Conservation (phyloP, 30 jellyfish, hydroid and myxozoan genomes). For the Nemopilema nomurai region DNA sequence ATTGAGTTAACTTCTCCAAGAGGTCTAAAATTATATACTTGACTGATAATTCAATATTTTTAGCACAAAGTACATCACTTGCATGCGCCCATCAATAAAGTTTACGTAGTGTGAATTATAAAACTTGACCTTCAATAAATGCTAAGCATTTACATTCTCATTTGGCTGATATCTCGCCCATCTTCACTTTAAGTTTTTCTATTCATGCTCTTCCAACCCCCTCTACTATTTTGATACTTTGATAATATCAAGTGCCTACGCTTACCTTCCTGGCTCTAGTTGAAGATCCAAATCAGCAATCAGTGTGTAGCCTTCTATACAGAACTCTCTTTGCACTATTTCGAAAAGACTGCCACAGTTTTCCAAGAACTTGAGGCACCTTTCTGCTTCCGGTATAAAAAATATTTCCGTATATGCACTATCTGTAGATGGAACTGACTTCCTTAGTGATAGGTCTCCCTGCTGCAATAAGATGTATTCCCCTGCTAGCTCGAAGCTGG, state of each 20-base stretch:
- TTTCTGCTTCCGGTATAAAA: constrained; percentile 31
- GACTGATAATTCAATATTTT: no score
- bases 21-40: no score
- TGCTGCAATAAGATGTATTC: constrained; percentile 59
- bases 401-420: not conserved
- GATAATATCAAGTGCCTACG: not conserved
- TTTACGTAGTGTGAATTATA: no score
- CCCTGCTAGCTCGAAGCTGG: constrained; percentile 82
- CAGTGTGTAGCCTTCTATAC: constrained; percentile 52
- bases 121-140: no score
- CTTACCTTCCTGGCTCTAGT: constrained; percentile 51
- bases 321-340: constrained; percentile 19
- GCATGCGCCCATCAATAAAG: no score
- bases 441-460: not conserved
- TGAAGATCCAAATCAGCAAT: constrained; percentile 53
- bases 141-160: no score
- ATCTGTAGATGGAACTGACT: not conserved
- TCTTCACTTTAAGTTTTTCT: no score
- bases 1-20: no score
- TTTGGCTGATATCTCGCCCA: no score
- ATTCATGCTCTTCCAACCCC: no score
- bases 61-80: no score
- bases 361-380: constrained; percentile 11
- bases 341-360: not conserved
- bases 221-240: no score